Conservation (phyloP, 2,797 vertebrate species). For the Mus caroli region DNA sequence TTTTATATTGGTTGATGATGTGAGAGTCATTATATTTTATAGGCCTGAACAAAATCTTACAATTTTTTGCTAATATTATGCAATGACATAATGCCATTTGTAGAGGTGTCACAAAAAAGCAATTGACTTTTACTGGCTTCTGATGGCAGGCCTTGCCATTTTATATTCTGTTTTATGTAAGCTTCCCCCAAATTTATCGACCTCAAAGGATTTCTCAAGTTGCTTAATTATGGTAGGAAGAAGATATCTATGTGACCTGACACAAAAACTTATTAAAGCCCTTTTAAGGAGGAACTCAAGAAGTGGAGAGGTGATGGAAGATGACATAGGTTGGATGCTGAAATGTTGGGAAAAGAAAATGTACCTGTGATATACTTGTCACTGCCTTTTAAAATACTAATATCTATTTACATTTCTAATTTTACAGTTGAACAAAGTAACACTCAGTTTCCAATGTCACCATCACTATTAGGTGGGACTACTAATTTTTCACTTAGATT, state of each 20-base stretch:
- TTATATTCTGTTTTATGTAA: conserved; percentile 91
- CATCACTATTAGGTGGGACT: background rate
- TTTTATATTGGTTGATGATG: conserved; percentile 88
- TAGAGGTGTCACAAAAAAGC: conserved; percentile 89
- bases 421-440: background rate
- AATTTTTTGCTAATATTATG: conserved; percentile 90
- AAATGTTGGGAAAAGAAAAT: background rate
- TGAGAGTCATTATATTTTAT: conserved; percentile 91
- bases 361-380: background rate
- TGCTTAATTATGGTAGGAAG: conserved; percentile 90
- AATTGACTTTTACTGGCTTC: conserved; percentile 92
- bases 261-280: conserved; percentile 84
- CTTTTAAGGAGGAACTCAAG: conserved; percentile 61
- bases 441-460: background rate
- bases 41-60: conserved; percentile 88
- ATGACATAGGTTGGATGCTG: background rate
- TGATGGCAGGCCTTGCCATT: conserved; percentile 89
- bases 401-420: conserved; percentile 6
- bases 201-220: conserved; percentile 89
- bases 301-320: background rate
- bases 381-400: background rate
- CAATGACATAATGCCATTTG: conserved; percentile 92
- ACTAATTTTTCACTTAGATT: background rate
- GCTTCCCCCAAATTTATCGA: conserved; percentile 89
- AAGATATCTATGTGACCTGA: conserved; percentile 86